Evolutionary conservation across 2,113 vertebrate genomes (phyloP).

Genomic region (Hirundichthys speculiger): DNA sequence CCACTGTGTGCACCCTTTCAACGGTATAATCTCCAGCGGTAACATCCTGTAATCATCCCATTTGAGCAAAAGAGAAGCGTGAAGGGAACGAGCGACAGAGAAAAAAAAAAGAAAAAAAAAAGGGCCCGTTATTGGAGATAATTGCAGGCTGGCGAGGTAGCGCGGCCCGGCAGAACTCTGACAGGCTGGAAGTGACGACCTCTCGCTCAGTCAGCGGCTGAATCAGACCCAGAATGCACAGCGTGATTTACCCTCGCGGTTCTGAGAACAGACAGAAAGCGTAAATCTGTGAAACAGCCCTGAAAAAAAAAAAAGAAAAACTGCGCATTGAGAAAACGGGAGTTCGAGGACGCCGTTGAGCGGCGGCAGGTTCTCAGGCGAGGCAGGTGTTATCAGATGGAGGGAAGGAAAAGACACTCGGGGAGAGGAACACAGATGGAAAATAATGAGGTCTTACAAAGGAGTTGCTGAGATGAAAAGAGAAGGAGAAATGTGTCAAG

Average conservation of each 20-base stretch:
- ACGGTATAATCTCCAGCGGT: conserved; percentile 58
- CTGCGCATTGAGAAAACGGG: neutral
- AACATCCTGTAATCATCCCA: conserved; percentile 73
- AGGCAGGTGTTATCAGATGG: conserved; percentile 46
- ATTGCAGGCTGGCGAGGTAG: conserved; percentile 65
- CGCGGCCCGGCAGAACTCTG: conserved; percentile 44
- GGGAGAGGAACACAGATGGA: conserved; percentile 44
- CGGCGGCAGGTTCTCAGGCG: conserved; percentile 10
- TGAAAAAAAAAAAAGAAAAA: no score
- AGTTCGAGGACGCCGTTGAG: neutral
- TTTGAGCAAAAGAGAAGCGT: conserved; percentile 53
- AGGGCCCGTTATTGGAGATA: conserved; percentile 64
- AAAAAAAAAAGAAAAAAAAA: conserved; percentile 8
- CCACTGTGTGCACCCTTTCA: conserved; percentile 51
- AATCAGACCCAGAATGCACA: conserved; percentile 15
- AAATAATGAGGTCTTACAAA: conserved; percentile 50
- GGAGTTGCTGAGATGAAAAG: conserved; percentile 37
- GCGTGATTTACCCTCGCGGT: conserved; percentile 35
- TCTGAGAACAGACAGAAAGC: conserved; percentile 21
- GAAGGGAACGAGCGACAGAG: conserved; percentile 33
- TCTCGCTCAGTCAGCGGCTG: conserved; percentile 40
- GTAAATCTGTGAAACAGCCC: conserved; percentile 19
- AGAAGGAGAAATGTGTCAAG: conserved; percentile 14
- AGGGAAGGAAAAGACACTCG: conserved; percentile 25
- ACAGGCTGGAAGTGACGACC: conserved; percentile 62